phyloP scores from a whole-genome alignment of 1,140 invertebrate genomes.

The Phenacoccus solenopsis region DNA sequence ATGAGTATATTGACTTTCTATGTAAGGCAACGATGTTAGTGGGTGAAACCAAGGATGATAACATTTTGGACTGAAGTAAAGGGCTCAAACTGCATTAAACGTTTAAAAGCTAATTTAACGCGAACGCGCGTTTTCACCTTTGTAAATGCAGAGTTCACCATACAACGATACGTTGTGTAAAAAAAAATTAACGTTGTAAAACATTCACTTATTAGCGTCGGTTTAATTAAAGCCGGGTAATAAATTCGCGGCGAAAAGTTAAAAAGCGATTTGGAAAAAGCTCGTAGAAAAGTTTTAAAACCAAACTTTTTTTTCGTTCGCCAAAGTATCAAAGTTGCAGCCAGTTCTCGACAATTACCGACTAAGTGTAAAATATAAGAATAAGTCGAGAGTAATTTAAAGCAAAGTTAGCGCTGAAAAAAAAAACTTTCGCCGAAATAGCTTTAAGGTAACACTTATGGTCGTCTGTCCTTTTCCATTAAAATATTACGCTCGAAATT shows the following conservation, averaged over 20 bases:
- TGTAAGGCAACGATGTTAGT: too few relatives aligned
- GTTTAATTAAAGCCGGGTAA: background rate
- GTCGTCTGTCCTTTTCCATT: background rate
- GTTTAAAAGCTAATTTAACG: background rate
- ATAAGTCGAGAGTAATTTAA: slow-evolving; percentile 3
- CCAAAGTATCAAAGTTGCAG: background rate
- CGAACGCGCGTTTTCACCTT: background rate
- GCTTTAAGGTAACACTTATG: background rate
- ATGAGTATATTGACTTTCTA: too few relatives aligned
- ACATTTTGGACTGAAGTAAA: too few relatives aligned
- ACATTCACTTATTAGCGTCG: background rate
- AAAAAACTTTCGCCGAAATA: background rate
- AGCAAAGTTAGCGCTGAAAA: background rate
- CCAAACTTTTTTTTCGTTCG: background rate
- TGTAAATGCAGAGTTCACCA: background rate
- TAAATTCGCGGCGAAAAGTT: background rate
- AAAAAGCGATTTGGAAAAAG: background rate
- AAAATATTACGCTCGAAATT: background rate
- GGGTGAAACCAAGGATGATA: too few relatives aligned
- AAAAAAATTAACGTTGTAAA: background rate
- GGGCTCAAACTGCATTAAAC: too few relatives aligned
- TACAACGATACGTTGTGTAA: too few relatives aligned
- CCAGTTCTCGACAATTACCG: background rate
- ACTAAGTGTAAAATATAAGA: background rate
- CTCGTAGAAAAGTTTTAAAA: background rate